These are phyloP conservation scores for Xerus rutilus DNA, from an alignment of 2,797 vertebrate genomes.

Conservation along the genomic window DNA sequence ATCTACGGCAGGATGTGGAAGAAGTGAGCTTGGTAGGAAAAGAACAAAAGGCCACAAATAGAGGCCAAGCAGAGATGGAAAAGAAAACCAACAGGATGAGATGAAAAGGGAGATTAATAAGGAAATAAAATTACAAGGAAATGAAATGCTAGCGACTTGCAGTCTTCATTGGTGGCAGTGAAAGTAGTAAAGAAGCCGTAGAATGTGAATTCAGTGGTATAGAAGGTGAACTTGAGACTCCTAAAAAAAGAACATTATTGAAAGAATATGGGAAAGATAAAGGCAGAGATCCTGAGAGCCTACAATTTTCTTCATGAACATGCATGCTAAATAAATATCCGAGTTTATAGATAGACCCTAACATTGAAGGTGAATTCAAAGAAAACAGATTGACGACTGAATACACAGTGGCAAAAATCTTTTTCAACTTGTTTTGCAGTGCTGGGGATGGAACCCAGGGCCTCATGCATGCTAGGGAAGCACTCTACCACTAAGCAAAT, in stretches of 20 bases:
- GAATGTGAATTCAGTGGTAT: neutral
- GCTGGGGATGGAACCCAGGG: neutral
- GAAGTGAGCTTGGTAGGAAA: neutral
- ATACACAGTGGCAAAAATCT: neutral
- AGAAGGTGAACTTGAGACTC: neutral
- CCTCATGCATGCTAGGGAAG: neutral
- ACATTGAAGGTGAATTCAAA: neutral
- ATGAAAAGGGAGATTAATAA: neutral
- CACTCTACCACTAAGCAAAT: neutral
- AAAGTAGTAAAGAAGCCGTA: accelerated
- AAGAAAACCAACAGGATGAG: neutral
- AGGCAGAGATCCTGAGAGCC: neutral
- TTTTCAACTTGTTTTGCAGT: neutral
- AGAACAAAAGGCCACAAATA: conserved; percentile 10
- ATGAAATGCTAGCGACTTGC: neutral
- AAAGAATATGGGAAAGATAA: neutral
- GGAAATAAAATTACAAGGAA: neutral
- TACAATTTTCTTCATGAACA: neutral
- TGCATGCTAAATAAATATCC: neutral
- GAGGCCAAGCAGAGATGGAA: neutral
- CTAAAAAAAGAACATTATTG: accelerated
- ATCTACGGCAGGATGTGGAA: neutral
- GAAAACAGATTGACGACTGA: neutral
- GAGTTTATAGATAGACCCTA: neutral
- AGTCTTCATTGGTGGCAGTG: neutral